Evolutionary conservation across 2,888 invertebrate genomes (phyloP), one percentile per base, ranked within the genome.

Genomic region (Linyphia triangularis): DNA sequence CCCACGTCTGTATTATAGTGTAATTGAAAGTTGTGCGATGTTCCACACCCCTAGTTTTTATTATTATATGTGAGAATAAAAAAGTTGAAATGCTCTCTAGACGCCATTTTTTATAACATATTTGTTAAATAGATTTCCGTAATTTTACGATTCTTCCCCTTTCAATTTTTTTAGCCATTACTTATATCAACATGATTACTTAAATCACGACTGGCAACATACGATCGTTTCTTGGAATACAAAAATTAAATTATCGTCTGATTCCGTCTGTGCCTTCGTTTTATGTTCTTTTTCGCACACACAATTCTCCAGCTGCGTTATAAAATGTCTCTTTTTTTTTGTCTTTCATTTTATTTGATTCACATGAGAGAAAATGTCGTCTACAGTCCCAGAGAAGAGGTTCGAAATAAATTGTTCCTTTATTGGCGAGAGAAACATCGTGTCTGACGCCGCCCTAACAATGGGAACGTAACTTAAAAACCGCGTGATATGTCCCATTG

Each of bases 391-490:
- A 5, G 51, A 9, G n/a, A 51, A 51, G 13, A 16, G n/a, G n/a
- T 51, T 51, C 51, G 51, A 51, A 16, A 51, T 51, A 51, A 51
- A 51, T 51, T 51, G 51, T 51, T 51, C 51, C n/a, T 51, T 51
- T 13, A 51, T n/a, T 51, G 51, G 13, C 51, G 51, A 51, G 13
- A 51, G 51, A 51, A 51, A n/a, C 16, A 51, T n/a, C n/a, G n/a
- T 51, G 51, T 30, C 59, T 37, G 13, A 9, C 59, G 69, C 24
- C 40, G 22, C 30, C 10, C 22, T 37, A 16, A 37, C 37, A 37
- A 69, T 40, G 37, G n/a, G 69, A 40, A 69, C 69, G 40, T 69
- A 33, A 69, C 24, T 69, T 37, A 69, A 13, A 69, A 69, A 37
- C 6, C 19, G 37, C 69, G 69, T 40, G 37, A 30, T 37, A 6